phyloP scores from a whole-genome alignment of 2,797 vertebrate genomes.

The Smutsia gigantea region DNA sequence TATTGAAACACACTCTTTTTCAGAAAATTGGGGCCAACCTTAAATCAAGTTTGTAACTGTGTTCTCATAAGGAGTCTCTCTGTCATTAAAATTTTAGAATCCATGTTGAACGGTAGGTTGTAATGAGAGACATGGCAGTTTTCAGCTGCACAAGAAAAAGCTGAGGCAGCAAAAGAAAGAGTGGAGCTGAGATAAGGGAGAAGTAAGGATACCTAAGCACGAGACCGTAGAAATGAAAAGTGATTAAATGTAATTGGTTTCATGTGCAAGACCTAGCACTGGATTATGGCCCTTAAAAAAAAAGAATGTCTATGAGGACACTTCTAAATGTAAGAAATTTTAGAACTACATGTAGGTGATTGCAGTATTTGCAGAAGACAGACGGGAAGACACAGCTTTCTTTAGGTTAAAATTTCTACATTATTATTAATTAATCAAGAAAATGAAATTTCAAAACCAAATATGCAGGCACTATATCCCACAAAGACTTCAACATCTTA shows the following conservation, averaged over 20 bases:
- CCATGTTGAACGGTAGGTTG: background rate
- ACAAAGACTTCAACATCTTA: slow-evolving; percentile 55
- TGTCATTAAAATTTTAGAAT: background rate
- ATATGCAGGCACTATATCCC: background rate
- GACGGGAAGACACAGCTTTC: background rate
- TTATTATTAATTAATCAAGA: slow-evolving; percentile 15
- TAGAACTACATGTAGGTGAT: background rate
- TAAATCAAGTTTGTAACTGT: background rate
- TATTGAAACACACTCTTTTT: background rate
- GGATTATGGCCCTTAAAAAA: background rate
- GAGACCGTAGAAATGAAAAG: background rate
- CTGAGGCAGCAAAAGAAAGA: background rate
- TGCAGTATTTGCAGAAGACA: background rate
- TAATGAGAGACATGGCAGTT: background rate
- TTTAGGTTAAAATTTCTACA: background rate
- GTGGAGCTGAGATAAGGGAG: background rate
- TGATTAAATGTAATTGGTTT: background rate
- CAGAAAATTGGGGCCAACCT: background rate
- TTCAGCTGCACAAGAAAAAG: background rate
- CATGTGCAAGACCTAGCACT: background rate
- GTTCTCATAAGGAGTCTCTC: background rate
- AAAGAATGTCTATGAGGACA: background rate
- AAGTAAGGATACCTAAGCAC: background rate
- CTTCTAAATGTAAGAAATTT: background rate
- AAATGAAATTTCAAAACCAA: slow-evolving; percentile 49